Conservation (phyloP, 1,140 invertebrate species). For the Pseudomyrmex sp. region DNA sequence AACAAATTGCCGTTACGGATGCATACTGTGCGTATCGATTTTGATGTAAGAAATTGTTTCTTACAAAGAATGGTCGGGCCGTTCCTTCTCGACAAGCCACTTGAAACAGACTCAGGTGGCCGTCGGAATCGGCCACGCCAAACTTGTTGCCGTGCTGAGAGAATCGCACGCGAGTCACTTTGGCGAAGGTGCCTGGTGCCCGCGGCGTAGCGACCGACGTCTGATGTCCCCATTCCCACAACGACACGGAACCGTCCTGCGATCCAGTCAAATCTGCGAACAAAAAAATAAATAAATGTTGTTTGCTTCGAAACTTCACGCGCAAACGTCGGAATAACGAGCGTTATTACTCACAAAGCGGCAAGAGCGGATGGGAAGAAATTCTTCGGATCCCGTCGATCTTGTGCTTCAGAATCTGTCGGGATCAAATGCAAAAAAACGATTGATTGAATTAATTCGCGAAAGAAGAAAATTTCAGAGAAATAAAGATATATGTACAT, state of each 20-base stretch:
- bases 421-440: conserved; percentile 59
- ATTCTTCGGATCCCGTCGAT: conserved; percentile 97
- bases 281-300: conserved; percentile 59
- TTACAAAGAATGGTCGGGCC: conserved; percentile 97
- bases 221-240: conserved; percentile 99
- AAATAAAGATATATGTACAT: conserved; percentile 53
- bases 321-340: neutral
- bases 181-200: conserved; percentile 95
- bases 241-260: conserved; percentile 98
- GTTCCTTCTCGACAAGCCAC: conserved; percentile 93
- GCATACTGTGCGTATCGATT: neutral
- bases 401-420: conserved; percentile 93
- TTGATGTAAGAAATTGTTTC: conserved; percentile 71
- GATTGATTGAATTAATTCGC: conserved; percentile 8
- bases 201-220: conserved; percentile 95
- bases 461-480: conserved; percentile 5
- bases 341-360: conserved; percentile 92
- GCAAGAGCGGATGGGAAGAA: conserved; percentile 96
- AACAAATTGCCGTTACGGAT: conserved; percentile 70
- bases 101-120: conserved; percentile 97
- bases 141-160: conserved; percentile 99
- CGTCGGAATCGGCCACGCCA: conserved; percentile 96
- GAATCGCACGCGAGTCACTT: conserved; percentile 98
- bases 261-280: conserved; percentile 95
- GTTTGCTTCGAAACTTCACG: conserved; percentile 38